Conservation (phyloP, 2,888 invertebrate genomes). For the Campopleginae sp. region DNA sequence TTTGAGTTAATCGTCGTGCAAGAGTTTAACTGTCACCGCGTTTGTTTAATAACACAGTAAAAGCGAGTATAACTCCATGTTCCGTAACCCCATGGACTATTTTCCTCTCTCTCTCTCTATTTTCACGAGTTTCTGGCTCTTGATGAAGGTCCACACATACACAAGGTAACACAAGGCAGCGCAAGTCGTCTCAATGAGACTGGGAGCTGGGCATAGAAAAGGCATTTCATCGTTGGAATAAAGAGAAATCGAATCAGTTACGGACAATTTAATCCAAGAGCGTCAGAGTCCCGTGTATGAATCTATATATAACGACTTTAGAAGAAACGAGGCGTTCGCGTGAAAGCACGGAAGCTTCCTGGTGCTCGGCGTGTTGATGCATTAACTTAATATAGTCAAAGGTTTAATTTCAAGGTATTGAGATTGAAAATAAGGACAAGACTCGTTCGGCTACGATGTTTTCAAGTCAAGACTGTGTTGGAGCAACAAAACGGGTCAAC, state of each 20-base stretch:
- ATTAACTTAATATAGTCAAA: neutral
- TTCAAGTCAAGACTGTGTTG: constrained; percentile 17
- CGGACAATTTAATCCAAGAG: constrained; percentile 66
- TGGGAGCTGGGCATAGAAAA: constrained; percentile 14
- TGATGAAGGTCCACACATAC: neutral
- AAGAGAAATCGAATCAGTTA: constrained; percentile 66
- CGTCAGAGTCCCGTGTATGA: constrained; percentile 55
- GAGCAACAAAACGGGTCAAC: constrained; percentile 19
- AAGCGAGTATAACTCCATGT: constrained; percentile 54
- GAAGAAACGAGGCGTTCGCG: constrained; percentile 22
- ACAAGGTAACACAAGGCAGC: constrained; percentile 22
- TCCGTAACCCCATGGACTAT: constrained; percentile 30
- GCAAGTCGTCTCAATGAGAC: constrained; percentile 37
- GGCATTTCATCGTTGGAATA: constrained; percentile 58
- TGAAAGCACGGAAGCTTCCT: constrained; percentile 15
- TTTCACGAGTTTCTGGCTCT: constrained; percentile 7
- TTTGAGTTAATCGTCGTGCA: constrained; percentile 63
- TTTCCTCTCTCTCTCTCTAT: constrained; percentile 20
- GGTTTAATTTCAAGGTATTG: neutral
- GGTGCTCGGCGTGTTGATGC: neutral
- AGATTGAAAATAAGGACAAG: constrained; percentile 22
- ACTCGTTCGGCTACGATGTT: no score
- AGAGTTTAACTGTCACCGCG: constrained; percentile 56
- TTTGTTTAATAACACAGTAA: constrained; percentile 54
- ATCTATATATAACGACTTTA: constrained; percentile 66